These are phyloP conservation scores for Ephestia elutella DNA, from an alignment of 1,140 invertebrate genomes.

Conservation along the genomic window DNA sequence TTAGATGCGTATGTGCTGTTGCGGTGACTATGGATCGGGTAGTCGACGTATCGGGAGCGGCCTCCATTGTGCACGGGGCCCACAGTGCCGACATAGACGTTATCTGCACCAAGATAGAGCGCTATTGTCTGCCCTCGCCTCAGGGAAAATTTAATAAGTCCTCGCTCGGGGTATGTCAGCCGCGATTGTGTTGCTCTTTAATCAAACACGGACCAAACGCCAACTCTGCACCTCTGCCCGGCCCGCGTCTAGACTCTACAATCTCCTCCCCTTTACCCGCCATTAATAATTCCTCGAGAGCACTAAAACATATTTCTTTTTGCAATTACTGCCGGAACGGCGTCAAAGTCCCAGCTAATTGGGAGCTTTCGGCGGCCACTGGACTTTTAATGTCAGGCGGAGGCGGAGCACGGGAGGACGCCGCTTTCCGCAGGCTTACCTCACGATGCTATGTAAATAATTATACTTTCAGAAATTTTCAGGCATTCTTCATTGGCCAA, in stretches of 20 bases:
- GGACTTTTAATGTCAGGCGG: conserved; percentile 54
- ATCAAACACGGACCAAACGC: conserved; percentile 41
- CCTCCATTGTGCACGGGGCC: conserved; percentile 39
- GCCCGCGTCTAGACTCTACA: conserved; percentile 8
- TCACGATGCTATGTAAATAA: conserved; percentile 46
- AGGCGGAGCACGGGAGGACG: conserved; percentile 20
- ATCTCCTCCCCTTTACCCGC: conserved; percentile 18
- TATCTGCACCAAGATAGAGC: conserved; percentile 55
- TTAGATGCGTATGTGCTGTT: neutral
- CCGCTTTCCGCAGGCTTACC: conserved; percentile 24
- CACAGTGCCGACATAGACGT: conserved; percentile 31
- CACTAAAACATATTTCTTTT: conserved; percentile 62
- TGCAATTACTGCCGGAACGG: conserved; percentile 50
- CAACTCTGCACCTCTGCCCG: conserved; percentile 20
- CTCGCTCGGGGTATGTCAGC: conserved; percentile 38
- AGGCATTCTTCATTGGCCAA: conserved; percentile 23
- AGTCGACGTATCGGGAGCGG: conserved; percentile 20
- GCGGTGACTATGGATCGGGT: neutral
- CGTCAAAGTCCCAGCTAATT: conserved; percentile 65
- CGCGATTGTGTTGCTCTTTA: conserved; percentile 45
- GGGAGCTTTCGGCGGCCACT: conserved; percentile 60
- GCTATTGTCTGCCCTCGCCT: conserved; percentile 50
- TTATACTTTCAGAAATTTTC: conserved; percentile 36
- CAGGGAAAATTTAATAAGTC: conserved; percentile 54
- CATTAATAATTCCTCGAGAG: conserved; percentile 50